Base-by-base conservation (phyloP, 2,113 vertebrate species). In the Tricholaema leucomelas region DNA sequence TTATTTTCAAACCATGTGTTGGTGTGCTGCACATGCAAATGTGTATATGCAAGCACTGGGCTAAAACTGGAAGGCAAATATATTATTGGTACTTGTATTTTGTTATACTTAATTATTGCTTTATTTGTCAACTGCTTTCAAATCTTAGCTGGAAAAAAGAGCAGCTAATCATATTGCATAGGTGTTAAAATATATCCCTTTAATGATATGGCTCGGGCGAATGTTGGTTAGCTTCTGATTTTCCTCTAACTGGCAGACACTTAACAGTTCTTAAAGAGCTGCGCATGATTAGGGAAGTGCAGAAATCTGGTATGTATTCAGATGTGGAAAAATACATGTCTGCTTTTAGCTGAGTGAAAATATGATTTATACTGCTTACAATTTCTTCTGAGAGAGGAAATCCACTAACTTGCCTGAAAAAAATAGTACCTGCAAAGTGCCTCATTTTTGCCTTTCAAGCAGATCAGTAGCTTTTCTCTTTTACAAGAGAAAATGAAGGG, bases 401-500 rank as follows among this genome's bases (percentile, higher is more conserved):
- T 61, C 8, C 28, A 56, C 55, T 65, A 50, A 38, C 15, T 66
- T 72, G 6, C 30, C 73, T 76, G 31, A 15, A 82, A 87, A 81
- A 92, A 82, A 55, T 38, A 50, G 5, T 31, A 88, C 55, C 12
- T 69, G 30, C 5, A 69, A 71, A 81, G 15, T 75, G 81, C 25
- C 23, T 15, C 54, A 48, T 81, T 27, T 81, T 87, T 92, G 36
- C 44, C 85, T 94, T 80, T 87, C 64, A 76, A 87, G 58, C 15
- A 93, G 35, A 79, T 66, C 50, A 59, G 84, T 63, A 10, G 44
- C 3, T 89, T 84, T 91, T 92, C 63, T 76, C 19, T 87, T 82
- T 85, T 77, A 77, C 75, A 77, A 89, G 52, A 84, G 82, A 92
- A 16, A 79, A 66, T 64, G 72, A 90, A 88, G 75, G 79, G 79